A percentile compares a stretch with the other conserved stretches of the same genome.
phyloP scores from a whole-genome alignment of 2,113 vertebrate species.

The Antechinus flavipes region DNA sequence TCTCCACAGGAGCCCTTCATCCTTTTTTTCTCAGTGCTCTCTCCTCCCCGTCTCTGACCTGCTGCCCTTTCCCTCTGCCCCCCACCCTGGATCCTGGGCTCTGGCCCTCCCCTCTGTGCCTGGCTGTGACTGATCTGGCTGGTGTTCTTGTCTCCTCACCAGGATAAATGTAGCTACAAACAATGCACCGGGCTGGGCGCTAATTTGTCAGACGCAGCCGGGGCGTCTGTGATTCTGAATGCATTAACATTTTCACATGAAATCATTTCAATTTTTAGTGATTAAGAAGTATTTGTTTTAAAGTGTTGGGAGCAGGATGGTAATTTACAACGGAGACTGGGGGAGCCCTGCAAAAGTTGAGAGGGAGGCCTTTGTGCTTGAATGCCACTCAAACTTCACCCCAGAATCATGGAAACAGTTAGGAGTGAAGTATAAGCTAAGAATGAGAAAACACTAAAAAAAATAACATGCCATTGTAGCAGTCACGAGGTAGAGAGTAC shows the following conservation, averaged over 20 bases:
- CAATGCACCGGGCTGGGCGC: slow-evolving; percentile 68
- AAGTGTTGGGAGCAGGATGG: slow-evolving; percentile 63
- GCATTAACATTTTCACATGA: slow-evolving; percentile 84
- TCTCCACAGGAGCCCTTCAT: background rate
- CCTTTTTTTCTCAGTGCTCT: background rate
- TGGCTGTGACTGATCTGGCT: slow-evolving; percentile 27
- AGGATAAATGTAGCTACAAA: slow-evolving; percentile 77
- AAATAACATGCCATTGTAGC: background rate
- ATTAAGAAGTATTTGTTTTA: slow-evolving; percentile 84
- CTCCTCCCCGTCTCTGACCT: background rate
- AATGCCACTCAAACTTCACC: background rate
- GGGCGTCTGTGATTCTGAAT: slow-evolving; percentile 78
- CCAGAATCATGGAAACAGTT: background rate
- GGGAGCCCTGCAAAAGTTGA: background rate
- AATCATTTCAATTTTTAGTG: slow-evolving; percentile 82
- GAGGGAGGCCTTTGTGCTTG: slow-evolving; percentile 28
- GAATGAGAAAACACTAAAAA: background rate
- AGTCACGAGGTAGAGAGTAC: background rate
- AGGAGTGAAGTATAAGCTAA: background rate
- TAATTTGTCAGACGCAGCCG: slow-evolving; percentile 79
- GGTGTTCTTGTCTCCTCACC: slow-evolving; percentile 52
- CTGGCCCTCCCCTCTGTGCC: slow-evolving; percentile 11
- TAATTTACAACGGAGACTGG: slow-evolving; percentile 64
- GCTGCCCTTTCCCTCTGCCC: fast-evolving
- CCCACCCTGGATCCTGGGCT: background rate